A percentile compares a stretch with the other conserved stretches of the same genome.
These are phyloP conservation scores for Lontra canadensis DNA, from an alignment of 2,113 vertebrate species.

Conservation along the genomic window DNA sequence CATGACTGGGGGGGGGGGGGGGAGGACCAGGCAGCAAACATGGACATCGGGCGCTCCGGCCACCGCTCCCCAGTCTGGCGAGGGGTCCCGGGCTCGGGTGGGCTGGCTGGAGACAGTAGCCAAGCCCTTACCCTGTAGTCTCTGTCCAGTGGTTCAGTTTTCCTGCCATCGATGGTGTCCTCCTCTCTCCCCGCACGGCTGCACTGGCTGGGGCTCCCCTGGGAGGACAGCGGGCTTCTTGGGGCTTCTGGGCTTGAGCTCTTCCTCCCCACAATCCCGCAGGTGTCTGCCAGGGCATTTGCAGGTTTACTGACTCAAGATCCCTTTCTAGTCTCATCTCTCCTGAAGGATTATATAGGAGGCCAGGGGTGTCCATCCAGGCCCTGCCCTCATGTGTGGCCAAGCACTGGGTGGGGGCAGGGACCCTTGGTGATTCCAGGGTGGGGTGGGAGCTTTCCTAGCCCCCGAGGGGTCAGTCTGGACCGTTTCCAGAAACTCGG, in stretches of 20 bases:
- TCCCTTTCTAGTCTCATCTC: background rate
- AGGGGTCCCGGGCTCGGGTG: too few species aligned
- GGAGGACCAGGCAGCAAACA: too few species aligned
- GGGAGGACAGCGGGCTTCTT: background rate
- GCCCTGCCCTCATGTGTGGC: too few species aligned
- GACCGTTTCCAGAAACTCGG: background rate
- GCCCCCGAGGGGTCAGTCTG: background rate
- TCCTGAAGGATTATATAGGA: background rate
- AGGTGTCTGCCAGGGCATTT: background rate
- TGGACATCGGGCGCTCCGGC: too few species aligned
- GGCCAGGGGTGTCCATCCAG: background rate
- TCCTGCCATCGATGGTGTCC: too few species aligned
- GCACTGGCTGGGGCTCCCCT: background rate
- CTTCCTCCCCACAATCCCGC: too few species aligned
- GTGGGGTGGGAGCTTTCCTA: background rate
- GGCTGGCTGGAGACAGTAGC: too few species aligned
- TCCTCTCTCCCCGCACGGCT: fast-evolving
- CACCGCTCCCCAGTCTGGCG: too few species aligned
- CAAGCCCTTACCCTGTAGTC: too few species aligned
- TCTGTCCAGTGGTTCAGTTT: too few species aligned
- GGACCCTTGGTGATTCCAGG: background rate
- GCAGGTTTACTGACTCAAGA: background rate
- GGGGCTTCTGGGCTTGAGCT: too few species aligned
- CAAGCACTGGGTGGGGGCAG: background rate
- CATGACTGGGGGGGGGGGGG: too few species aligned